These are phyloP conservation scores for Elysia crispata DNA, from an alignment of 2,888 invertebrate species.

Conservation along the genomic window DNA sequence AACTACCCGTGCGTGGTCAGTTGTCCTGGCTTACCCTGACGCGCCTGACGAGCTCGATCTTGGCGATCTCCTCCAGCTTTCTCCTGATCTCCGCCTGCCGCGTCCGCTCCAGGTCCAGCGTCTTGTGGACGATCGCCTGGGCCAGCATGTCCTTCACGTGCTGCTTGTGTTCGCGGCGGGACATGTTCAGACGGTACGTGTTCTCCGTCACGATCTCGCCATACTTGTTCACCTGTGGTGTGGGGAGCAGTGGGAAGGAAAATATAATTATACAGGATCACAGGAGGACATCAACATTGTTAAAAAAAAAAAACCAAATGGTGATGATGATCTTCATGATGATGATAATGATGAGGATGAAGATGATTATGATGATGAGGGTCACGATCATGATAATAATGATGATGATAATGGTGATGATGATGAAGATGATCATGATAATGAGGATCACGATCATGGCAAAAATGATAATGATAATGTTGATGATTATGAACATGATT, in stretches of 20 bases:
- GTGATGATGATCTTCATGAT: no score
- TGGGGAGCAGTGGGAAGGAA: no score
- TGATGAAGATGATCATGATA: background rate
- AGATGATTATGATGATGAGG: no score
- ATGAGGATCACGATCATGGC: background rate
- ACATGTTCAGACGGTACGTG: conserved; percentile 74
- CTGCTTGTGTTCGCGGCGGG: conserved; percentile 74
- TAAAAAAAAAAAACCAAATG: no score
- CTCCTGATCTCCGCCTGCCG: conserved; percentile 73
- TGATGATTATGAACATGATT: background rate
- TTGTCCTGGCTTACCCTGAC: conserved; percentile 76
- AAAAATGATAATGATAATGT: background rate
- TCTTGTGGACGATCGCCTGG: conserved; percentile 77
- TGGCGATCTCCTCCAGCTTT: conserved; percentile 77
- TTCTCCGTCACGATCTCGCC: conserved; percentile 75
- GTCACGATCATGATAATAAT: no score
- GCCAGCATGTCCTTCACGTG: conserved; percentile 77
- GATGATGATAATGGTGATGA: no score
- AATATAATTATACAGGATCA: no score
- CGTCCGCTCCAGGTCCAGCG: conserved; percentile 74
- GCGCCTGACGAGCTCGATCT: conserved; percentile 75
- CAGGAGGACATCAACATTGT: no score
- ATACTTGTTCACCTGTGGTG: conserved; percentile 70
- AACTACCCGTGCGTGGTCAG: no score
- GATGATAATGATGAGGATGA: no score